Conservation (phyloP, 2,888 invertebrate species). For the Cephus pygmeus region DNA sequence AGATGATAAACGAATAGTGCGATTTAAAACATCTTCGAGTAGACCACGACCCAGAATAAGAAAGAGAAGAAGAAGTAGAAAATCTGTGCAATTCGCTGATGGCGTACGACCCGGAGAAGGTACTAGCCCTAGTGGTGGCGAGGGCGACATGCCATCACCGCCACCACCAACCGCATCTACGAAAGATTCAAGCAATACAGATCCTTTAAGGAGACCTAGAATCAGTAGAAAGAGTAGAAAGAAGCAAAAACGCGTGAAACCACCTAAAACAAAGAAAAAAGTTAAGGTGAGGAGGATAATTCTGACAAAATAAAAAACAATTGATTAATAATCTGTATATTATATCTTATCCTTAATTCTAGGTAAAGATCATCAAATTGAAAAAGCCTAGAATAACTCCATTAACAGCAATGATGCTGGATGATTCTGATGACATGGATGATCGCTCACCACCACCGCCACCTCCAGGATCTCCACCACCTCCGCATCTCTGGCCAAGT, state of each 20-base stretch:
- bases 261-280: conserved; percentile 67
- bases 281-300: conserved; percentile 64
- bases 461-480: conserved; percentile 72
- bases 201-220: conserved; percentile 46
- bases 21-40: not conserved
- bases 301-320: not conserved
- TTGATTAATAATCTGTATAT: not conserved
- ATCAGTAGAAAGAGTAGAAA: conserved; percentile 65
- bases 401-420: conserved; percentile 58
- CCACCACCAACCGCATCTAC: conserved; percentile 65
- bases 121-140: conserved; percentile 71
- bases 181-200: conserved; percentile 15
- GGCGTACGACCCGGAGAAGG: conserved; percentile 72
- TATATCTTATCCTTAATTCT: conserved; percentile 19
- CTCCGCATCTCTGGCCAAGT: conserved; percentile 68
- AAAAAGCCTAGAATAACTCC: conserved; percentile 62
- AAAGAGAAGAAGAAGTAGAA: conserved; percentile 47
- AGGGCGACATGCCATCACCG: conserved; percentile 72
- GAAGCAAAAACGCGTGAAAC: conserved; percentile 69
- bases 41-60: conserved; percentile 28
- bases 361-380: conserved; percentile 67
- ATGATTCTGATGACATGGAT: conserved; percentile 69
- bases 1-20: not conserved
- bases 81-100: conserved; percentile 73
- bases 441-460: conserved; percentile 72